Evolutionary conservation across 2,113 vertebrate genomes (phyloP), one percentile per base, ranked within the genome.

Genomic region (Erinaceus europaeus): DNA sequence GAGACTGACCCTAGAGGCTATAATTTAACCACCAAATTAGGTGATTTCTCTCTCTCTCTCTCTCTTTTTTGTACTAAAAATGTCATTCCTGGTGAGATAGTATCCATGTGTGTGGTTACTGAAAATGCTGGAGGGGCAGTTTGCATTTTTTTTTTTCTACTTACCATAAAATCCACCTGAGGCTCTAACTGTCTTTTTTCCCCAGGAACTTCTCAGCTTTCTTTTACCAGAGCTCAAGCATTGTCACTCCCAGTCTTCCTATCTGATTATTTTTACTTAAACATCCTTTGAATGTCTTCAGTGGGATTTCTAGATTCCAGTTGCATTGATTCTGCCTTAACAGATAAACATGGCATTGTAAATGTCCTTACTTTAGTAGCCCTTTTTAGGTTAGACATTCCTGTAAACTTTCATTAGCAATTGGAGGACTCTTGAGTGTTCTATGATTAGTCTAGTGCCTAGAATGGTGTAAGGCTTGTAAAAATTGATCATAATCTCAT

Each of bases 261-360:
- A 9, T 4, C 61, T 75, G 27, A 84, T 65, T 10, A 62, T 76
- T 80, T 74, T 78, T 34, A 40, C 27, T 6, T 50, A 42, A 5
- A 15, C 53, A 11, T 74, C 38, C 18, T 65, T 42, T 44, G 17
- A 72, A 57, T 90, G 23, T 90, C 23, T 46, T 79, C 17, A 12
- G 27, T 55, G 32, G 52, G 44, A 65, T 80, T 86, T 92, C 27
- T 91, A n/a, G 74, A 73, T 84, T 67, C 38, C 36, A 65, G 42
- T 71, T 76, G 10, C 55, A 27, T 12, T 62, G 32, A 86, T 62
- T 64, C 46, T 75, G 42, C 53, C 9, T 48, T 85, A 32, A 8
- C 38, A 53, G 67, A 25, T 74, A 83, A 90, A 53, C 81, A 27
- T 53, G 42, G 76, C 20, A 61, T 55, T 67, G 34, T 86, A 73